phyloP scores from a whole-genome alignment of 2,888 invertebrate genomes.

The Sesamia inferens region DNA sequence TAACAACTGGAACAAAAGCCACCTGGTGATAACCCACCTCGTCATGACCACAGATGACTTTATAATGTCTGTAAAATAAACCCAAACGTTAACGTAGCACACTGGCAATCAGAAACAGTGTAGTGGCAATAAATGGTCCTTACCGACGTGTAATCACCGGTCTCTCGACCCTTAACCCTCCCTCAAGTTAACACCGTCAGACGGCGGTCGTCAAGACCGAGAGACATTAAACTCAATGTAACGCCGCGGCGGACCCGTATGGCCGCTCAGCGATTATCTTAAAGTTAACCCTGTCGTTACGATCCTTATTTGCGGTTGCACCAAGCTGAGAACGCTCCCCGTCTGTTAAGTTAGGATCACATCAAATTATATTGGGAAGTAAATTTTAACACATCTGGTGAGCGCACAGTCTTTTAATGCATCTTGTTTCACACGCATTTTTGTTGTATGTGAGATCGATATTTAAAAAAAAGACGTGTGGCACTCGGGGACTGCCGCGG shows the following conservation, averaged over 20 bases:
- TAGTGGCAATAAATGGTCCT: slow-evolving; percentile 73
- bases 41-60: slow-evolving; percentile 51
- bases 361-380: slow-evolving; percentile 63
- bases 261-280: slow-evolving; percentile 84
- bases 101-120: slow-evolving; percentile 76
- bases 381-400: slow-evolving; percentile 60
- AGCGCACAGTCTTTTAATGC: slow-evolving; percentile 34
- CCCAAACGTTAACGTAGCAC: slow-evolving; percentile 60
- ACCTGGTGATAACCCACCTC: slow-evolving; percentile 24
- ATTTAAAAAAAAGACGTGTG: not conserved
- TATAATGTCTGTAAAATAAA: slow-evolving; percentile 57
- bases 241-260: slow-evolving; percentile 74
- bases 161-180: slow-evolving; percentile 73
- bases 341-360: slow-evolving; percentile 68
- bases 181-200: slow-evolving; percentile 74
- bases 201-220: slow-evolving; percentile 77
- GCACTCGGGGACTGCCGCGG: too few species aligned
- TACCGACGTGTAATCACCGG: slow-evolving; percentile 75
- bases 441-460: not conserved
- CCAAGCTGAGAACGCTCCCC: slow-evolving; percentile 69
- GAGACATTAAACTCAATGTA: slow-evolving; percentile 83
- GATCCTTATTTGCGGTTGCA: slow-evolving; percentile 84
- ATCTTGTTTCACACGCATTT: slow-evolving; percentile 43
- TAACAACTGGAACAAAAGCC: slow-evolving; percentile 8
- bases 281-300: slow-evolving; percentile 86